phyloP scores from a whole-genome alignment of 2,797 vertebrate genomes.

The Thamnophis elegans region DNA sequence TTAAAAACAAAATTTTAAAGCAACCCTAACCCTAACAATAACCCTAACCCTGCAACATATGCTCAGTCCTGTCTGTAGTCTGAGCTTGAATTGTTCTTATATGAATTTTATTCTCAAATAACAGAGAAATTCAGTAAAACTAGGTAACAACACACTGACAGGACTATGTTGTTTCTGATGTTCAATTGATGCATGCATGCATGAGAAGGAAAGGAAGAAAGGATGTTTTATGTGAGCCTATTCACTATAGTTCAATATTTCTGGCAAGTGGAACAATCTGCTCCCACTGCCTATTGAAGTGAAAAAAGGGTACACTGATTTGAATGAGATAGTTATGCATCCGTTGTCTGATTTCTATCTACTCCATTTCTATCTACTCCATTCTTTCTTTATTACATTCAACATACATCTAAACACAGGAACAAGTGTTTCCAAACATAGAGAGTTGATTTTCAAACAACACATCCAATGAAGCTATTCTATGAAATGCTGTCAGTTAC shows the following conservation, averaged over 20 bases:
- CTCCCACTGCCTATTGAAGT: background rate
- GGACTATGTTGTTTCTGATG: background rate
- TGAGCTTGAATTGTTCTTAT: background rate
- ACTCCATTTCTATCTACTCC: background rate
- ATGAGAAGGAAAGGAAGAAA: background rate
- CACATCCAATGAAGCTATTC: background rate
- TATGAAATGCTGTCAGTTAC: background rate
- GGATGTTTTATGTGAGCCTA: background rate
- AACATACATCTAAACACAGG: background rate
- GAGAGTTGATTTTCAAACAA: background rate
- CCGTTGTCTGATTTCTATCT: background rate
- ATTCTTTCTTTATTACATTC: fast-evolving
- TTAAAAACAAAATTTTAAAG: background rate
- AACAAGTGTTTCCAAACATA: background rate
- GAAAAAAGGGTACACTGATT: background rate
- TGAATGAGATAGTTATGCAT: background rate
- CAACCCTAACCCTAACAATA: too few species aligned
- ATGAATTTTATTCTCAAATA: background rate
- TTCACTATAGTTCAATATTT: background rate
- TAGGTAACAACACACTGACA: background rate
- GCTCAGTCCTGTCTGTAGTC: background rate
- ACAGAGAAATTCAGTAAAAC: background rate
- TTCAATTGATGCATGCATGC: background rate
- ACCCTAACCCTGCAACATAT: too few species aligned
- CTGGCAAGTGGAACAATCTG: fast-evolving